These are phyloP conservation scores for Agrotis exclamationis DNA, from an alignment of 2,888 invertebrate species.

Conservation along the genomic window DNA sequence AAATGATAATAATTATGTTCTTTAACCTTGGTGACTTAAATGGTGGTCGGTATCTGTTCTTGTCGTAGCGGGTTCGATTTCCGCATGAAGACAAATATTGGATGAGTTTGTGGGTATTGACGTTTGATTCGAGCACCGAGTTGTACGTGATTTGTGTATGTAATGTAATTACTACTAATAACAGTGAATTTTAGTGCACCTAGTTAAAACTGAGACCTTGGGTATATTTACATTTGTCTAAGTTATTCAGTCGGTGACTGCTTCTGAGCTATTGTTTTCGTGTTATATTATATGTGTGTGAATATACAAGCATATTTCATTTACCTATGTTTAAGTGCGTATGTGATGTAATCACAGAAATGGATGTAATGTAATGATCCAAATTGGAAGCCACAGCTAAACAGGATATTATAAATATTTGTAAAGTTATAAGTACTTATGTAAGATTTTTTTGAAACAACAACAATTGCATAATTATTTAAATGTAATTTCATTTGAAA, in stretches of 20 bases:
- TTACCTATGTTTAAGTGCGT: not conserved
- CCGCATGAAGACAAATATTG: conserved; percentile 53
- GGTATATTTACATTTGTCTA: too few species aligned
- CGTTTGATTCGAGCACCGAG: conserved; percentile 40
- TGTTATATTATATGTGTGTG: not conserved
- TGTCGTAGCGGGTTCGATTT: conserved; percentile 39
- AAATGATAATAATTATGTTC: conserved; percentile 25
- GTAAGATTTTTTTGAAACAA: not conserved
- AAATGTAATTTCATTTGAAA: not conserved
- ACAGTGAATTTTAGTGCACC: not conserved
- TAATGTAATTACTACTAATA: too few species aligned
- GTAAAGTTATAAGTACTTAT: too few species aligned
- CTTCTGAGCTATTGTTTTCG: not conserved
- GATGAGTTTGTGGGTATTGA: conserved; percentile 26
- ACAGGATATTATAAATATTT: conserved; percentile 1
- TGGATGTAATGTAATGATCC: not conserved
- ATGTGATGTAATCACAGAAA: conserved; percentile 20
- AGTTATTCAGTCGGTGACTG: not conserved
- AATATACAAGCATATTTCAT: not conserved
- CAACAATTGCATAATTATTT: not conserved
- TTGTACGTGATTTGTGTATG: conserved; percentile 45
- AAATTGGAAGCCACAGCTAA: conserved; percentile 9
- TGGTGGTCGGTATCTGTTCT: conserved; percentile 23
- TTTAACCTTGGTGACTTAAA: conserved; percentile 50
- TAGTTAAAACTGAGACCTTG: conserved; percentile 25